Evolutionary conservation across 2,113 vertebrate species (phyloP), one percentile per base, ranked within the genome.

Genomic region (Pavo muticus): DNA sequence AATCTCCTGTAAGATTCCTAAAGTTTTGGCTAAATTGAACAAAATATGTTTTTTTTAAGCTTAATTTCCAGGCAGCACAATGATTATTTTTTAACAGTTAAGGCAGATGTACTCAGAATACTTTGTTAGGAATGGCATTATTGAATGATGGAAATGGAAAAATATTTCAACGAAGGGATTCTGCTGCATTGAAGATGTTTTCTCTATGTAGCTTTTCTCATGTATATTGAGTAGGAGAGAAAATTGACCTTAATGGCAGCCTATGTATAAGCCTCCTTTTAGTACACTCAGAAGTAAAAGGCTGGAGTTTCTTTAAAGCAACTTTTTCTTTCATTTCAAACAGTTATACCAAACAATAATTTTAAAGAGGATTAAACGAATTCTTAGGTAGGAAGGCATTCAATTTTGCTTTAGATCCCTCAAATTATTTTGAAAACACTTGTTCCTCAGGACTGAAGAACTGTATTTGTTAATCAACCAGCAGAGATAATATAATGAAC

Each of bases 21-120:
- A 71, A 14, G 10, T 52, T 32, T 44, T 23, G 3, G 3, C 20
- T 68, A 14, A 5, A 11, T 71, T 87, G 29, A 71, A 71, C 21
- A 63, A 42, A 89, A 20, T 29, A 17, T 54, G 23, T 54, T 3
- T 8, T 11, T 65, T 69, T 77, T 37, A 15, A 45, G 2, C 5
- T 40, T 81, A 35, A 16, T 69, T 79, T 70, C 61, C 24, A 11
- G 37, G 30, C 30, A 63, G 15, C 24, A 37, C 13, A 78, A 7
- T 29, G 45, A 29, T 44, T 73, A 9, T 3, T 81, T 65, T 74
- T 67, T 9, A 54, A 32, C 23, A 15, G 11, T 30, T 67, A 15
- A 37, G 30, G 13, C 14, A 65, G 21, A 9, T 2, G 0, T n/a
- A n/a, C 4, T 8, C 16, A 44, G 14, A 67, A 2, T 42, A 30